These are phyloP conservation scores for Dysmachus trigonus DNA, from an alignment of 2,888 invertebrate genomes.

Conservation along the genomic window DNA sequence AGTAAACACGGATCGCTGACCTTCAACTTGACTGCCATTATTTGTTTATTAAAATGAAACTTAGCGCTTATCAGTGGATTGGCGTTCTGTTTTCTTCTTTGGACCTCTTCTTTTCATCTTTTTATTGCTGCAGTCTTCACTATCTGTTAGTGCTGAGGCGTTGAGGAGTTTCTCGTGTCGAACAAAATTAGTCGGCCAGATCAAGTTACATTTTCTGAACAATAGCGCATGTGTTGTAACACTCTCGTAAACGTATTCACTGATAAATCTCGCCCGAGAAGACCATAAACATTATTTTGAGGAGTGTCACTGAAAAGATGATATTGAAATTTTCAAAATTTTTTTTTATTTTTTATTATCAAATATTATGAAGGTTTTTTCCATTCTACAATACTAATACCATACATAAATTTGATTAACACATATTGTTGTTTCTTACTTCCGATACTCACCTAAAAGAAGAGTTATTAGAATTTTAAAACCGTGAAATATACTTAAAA, in stretches of 20 bases:
- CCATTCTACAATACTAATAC: too few species aligned
- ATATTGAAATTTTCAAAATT: neutral
- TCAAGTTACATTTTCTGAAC: neutral
- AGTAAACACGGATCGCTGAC: neutral
- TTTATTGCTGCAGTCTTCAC: neutral
- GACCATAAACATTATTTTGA: neutral
- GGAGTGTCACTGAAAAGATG: neutral
- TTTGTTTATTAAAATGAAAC: slow-evolving; percentile 1
- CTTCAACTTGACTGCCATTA: slow-evolving; percentile 13
- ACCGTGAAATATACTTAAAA: too few species aligned
- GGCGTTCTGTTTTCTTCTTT: neutral
- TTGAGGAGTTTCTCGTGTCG: neutral
- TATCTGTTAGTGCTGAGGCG: neutral
- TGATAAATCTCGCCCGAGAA: neutral
- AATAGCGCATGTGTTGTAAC: neutral
- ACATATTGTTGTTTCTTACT: too few species aligned
- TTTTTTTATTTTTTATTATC: neutral
- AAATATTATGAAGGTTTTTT: neutral
- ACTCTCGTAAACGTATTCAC: neutral
- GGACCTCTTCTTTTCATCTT: neutral
- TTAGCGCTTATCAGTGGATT: neutral
- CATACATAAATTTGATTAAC: too few species aligned
- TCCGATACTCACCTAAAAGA: too few species aligned
- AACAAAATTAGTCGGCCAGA: neutral
- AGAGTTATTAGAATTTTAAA: too few species aligned